A percentile compares a stretch with the other conserved stretches of the same genome.
Conservation (phyloP, 2,888 invertebrate species). For the Patella ulyssiponensis region DNA sequence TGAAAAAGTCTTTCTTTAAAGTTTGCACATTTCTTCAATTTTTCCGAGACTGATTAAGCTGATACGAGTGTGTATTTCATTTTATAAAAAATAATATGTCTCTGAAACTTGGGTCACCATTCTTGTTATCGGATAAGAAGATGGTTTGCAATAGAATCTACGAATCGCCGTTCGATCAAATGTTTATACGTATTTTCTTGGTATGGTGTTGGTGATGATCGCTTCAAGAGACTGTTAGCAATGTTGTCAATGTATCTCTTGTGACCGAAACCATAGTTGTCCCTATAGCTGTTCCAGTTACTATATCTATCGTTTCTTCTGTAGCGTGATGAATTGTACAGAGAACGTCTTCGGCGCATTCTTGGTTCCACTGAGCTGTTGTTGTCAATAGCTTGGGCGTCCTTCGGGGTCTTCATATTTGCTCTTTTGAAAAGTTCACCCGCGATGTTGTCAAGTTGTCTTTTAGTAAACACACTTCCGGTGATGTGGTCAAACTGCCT, state of each 20-base stretch:
- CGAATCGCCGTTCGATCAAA: slow-evolving; percentile 14
- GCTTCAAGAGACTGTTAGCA: neutral
- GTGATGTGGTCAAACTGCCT: slow-evolving; percentile 22
- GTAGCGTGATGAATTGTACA: neutral
- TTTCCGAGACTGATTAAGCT: no score
- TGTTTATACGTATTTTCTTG: neutral
- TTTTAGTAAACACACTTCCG: slow-evolving; percentile 13
- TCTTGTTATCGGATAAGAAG: slow-evolving; percentile 4
- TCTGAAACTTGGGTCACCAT: no score
- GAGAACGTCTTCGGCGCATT: neutral
- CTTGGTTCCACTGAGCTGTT: neutral
- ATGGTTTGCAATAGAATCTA: slow-evolving; percentile 23
- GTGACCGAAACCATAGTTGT: neutral
- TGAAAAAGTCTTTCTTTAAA: no score
- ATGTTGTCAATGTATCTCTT: slow-evolving; percentile 7
- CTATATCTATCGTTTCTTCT: neutral
- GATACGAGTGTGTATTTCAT: no score
- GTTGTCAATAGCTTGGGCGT: neutral
- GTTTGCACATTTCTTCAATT: no score
- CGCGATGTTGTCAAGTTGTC: neutral
- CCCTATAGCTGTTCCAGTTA: neutral
- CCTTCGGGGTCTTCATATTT: neutral
- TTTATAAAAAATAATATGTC: no score
- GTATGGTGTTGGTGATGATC: neutral
- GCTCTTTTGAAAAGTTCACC: slow-evolving; percentile 1